These are phyloP conservation scores for Gymnobelideus leadbeateri DNA, from an alignment of 2,113 vertebrate genomes.

Conservation along the genomic window DNA sequence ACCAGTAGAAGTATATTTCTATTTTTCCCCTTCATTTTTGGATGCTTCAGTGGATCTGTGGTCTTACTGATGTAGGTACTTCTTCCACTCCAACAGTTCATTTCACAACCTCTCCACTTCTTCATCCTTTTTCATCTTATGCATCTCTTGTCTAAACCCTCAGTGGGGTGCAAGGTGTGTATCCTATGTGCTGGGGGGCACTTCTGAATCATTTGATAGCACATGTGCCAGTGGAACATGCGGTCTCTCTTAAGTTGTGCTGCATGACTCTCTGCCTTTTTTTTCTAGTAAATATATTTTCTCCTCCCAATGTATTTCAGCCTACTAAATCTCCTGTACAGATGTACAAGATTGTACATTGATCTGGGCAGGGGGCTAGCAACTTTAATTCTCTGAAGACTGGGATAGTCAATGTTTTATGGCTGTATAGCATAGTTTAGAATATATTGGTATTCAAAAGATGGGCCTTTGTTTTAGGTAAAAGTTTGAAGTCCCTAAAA, in stretches of 20 bases:
- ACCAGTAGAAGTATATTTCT: background rate
- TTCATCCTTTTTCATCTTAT: background rate
- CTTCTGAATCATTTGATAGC: background rate
- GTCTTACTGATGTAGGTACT: background rate
- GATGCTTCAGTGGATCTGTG: background rate
- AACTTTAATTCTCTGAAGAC: background rate
- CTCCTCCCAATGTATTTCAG: background rate
- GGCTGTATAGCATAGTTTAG: background rate
- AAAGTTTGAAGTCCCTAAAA: background rate
- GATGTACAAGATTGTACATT: too few species aligned
- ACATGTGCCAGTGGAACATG: background rate
- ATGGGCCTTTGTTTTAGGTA: background rate
- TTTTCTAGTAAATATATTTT: background rate
- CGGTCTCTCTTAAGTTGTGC: background rate
- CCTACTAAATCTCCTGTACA: background rate
- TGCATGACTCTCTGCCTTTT: background rate
- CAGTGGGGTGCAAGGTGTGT: background rate
- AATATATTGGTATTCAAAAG: background rate
- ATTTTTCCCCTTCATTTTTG: background rate
- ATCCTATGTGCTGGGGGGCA: background rate
- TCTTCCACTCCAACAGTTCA: background rate
- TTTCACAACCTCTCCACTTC: background rate
- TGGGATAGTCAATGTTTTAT: background rate
- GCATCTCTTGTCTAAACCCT: background rate
- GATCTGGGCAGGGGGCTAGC: background rate